Percentiles rank a stretch among this genome's conserved stretches.
These are phyloP conservation scores for Hyles vespertilio DNA, from an alignment of 1,140 invertebrate species.

Conservation along the genomic window DNA sequence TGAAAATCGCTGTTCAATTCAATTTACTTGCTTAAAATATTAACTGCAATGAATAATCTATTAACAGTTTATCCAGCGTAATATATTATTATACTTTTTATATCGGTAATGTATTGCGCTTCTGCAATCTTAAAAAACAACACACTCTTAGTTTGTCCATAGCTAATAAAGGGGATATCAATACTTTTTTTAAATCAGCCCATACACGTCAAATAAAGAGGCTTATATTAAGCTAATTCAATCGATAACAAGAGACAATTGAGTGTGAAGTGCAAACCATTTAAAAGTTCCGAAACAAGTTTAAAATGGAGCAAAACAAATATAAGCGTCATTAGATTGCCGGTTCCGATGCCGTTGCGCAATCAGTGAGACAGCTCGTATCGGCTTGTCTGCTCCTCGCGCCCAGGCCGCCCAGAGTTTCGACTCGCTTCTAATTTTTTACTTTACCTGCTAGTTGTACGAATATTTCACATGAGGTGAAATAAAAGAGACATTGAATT, in stretches of 20 bases:
- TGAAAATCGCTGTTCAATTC: slow-evolving; percentile 67
- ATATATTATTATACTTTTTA: slow-evolving; percentile 2
- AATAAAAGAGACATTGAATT: too few species aligned
- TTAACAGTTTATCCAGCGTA: slow-evolving; percentile 2
- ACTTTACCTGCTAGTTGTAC: slow-evolving; percentile 1
- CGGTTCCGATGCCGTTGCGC: slow-evolving; percentile 32
- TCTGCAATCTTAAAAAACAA: too few species aligned
- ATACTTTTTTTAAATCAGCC: too few species aligned
- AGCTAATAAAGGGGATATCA: too few species aligned
- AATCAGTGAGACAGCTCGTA: slow-evolving; percentile 49
- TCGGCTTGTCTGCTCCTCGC: slow-evolving; percentile 27
- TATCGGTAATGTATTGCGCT: background rate
- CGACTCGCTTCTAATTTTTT: slow-evolving; percentile 14
- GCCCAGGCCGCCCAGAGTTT: background rate
- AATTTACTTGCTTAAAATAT: slow-evolving; percentile 64
- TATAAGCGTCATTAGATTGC: slow-evolving; percentile 48
- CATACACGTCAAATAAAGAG: too few species aligned
- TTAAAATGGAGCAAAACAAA: slow-evolving; percentile 48
- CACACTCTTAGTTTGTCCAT: too few species aligned
- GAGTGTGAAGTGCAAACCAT: slow-evolving; percentile 6
- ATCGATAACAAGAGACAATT: too few species aligned
- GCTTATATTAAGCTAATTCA: too few species aligned
- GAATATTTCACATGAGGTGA: background rate
- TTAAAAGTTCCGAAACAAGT: slow-evolving; percentile 28
- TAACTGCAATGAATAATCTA: slow-evolving; percentile 33